Evolutionary conservation across 2,797 vertebrate genomes (phyloP), one percentile per base, ranked within the genome.

Genomic region (Mormyrus hasselquistii): DNA sequence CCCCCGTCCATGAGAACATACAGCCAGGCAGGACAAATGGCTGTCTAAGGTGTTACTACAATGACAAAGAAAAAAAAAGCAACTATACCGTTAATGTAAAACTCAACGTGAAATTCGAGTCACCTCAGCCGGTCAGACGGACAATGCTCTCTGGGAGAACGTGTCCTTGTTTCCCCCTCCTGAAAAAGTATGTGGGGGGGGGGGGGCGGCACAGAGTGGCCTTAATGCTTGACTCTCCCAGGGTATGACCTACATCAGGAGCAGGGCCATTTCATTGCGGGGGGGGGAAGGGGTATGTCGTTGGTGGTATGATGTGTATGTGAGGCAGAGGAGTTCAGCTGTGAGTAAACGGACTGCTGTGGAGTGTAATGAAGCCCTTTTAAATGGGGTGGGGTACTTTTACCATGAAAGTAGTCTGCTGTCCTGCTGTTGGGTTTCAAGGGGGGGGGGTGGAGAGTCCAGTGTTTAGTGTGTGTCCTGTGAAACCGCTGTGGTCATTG

Each of bases 201-300:
- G 84, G 69, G 73, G 73, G 25, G n/a, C n/a, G 53, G 50, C 73
- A 47, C 9, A 2, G 38, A 22, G 49, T 59, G 88, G 38, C 53
- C 93, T 93, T 94, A 93, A 93, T 93, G 92, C 91, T 92, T 91
- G 93, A 93, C 93, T 94, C 95, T 94, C 91, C 90, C 91, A 94
- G 94, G 95, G 93, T 94, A 93, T 95, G 95, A 94, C 95, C 95
- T 95, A 95, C 93, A 95, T 96, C 59, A 89, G 90, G 89, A 90
- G 90, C 91, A 14, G 91, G 89, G 19, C 90, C 87, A 92, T 90
- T 94, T 93, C 93, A 91, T 59, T 8, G 19, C 2, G 19, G 19
- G 55, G 4, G 57, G 25, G 25, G 25, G 25, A 29, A 29, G 55
- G n/a, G 53, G 14, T 1, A 2, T 22, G 3, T 1, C 29, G 62